Evolutionary conservation across 2,113 vertebrate genomes (phyloP), one percentile per base, ranked within the genome.

Genomic region (Limnothrissa miodon): DNA sequence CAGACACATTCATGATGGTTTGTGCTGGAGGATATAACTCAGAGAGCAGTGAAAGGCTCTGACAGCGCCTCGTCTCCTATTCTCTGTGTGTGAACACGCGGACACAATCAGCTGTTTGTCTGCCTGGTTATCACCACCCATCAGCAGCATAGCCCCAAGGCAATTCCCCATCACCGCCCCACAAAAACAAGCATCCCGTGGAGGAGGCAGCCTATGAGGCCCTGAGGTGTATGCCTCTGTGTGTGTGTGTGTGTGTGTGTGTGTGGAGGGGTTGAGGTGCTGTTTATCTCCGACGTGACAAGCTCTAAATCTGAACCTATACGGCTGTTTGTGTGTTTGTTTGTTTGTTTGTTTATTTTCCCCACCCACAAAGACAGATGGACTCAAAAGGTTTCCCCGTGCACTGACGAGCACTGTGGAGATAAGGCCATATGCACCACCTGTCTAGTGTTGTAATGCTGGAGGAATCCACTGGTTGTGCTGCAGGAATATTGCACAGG

Each of bases 121-220:
- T 86, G 82, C 80, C 81, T 87, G 84, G 82, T 83, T 86, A 89
- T 87, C 88, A 86, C 51, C 39, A 80, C 78, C 79, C 44, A 85
- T 83, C 86, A 87, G 81, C 86, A 87, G 78, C 84, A 46, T 85
- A 78, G 44, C 88, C 80, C 23, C 51, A 4, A 56, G 80, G 74
- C 81, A 79, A 83, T 78, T 86, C 51, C 51, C 51, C 17, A 15
- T 13, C 46, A 6, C 46, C 46, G n/a, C 59, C 59, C 59, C 59
- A n/a, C n/a, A n/a, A 33, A 33, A 66, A 66, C 59, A 66, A 66
- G 29, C 25, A 66, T 9, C 10, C 59, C 19, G 56, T 2, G 10
- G 46, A 17, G 46, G 46, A 17, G 46, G 46, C 2, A 15, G n/a
- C 8, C 25, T 3, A 25, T 33, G 25, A 2, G 74, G 53, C 7